phyloP scores from a whole-genome alignment of 2,113 vertebrate genomes.

The Oncorhynchus kisutch region DNA sequence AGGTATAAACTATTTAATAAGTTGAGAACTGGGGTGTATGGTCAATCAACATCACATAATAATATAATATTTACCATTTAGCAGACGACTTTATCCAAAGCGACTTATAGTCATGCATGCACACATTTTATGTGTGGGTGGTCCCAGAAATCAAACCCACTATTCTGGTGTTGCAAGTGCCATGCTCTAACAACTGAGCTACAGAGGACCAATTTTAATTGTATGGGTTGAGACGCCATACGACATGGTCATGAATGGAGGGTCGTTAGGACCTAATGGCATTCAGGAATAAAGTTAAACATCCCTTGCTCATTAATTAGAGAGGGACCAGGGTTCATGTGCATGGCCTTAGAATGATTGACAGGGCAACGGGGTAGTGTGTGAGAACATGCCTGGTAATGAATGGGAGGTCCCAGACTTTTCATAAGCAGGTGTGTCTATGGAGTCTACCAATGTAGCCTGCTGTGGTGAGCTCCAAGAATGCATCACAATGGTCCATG shows the following conservation, averaged over 20 bases:
- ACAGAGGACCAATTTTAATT: background rate
- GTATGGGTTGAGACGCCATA: background rate
- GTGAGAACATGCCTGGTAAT: background rate
- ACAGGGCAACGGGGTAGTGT: background rate
- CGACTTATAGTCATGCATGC: too few relatives aligned
- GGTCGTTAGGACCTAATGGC: background rate
- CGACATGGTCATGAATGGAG: background rate
- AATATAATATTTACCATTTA: too few relatives aligned
- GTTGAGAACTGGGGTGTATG: background rate
- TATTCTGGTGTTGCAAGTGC: too few relatives aligned
- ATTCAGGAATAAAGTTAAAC: background rate
- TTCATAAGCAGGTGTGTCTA: background rate
- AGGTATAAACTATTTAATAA: too few relatives aligned
- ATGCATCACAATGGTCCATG: background rate
- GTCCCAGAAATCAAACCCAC: too few relatives aligned
- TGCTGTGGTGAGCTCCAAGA: constrained; percentile 11
- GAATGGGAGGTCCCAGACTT: background rate
- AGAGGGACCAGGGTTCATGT: background rate
- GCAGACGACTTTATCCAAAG: too few relatives aligned
- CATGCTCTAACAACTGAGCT: too few relatives aligned
- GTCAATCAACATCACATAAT: background rate
- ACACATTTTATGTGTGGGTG: too few relatives aligned
- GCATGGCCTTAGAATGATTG: background rate
- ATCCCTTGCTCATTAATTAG: background rate
- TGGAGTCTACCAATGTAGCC: background rate